A percentile compares a stretch with the other conserved stretches of the same genome.
phyloP scores from a whole-genome alignment of 1,140 invertebrate species.

The Chironomus tepperi region DNA sequence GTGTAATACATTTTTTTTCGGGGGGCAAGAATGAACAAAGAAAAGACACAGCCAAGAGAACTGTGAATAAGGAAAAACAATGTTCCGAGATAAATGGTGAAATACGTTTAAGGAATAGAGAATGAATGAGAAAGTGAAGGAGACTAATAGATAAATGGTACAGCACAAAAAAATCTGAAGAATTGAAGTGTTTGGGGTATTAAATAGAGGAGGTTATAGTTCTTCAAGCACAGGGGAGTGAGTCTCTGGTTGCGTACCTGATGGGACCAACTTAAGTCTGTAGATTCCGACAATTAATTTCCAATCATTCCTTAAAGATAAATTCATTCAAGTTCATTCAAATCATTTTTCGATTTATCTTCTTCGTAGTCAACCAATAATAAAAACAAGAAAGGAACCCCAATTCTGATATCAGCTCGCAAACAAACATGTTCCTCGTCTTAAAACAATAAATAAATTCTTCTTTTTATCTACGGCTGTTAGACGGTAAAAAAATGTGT shows the following conservation, averaged over 20 bases:
- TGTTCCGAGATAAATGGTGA: constrained; percentile 20
- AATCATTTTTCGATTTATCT: no score
- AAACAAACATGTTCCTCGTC: constrained; percentile 11
- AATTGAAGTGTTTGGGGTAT: not conserved
- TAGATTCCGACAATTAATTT: no score
- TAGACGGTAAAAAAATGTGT: not conserved
- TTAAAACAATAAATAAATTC: constrained; percentile 22
- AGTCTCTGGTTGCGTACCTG: no score
- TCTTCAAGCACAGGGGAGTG: no score
- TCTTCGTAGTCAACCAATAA: not conserved
- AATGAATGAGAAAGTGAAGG: not conserved
- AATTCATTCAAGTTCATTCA: no score
- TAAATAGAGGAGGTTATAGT: no score
- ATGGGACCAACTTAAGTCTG: no score
- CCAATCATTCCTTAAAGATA: no score
- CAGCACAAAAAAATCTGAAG: not conserved
- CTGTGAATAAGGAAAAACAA: not conserved
- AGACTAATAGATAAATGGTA: no score
- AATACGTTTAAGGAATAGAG: constrained; percentile 7
- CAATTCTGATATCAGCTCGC: not conserved
- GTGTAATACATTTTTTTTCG: not conserved
- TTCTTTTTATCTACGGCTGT: not conserved
- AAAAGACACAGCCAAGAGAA: not conserved
- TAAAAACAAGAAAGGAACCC: not conserved
- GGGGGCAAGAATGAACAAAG: not conserved